Evolutionary conservation across 2,797 vertebrate genomes (phyloP), one percentile per base, ranked within the genome.

Genomic region (Hypotaenidia philippensis): DNA sequence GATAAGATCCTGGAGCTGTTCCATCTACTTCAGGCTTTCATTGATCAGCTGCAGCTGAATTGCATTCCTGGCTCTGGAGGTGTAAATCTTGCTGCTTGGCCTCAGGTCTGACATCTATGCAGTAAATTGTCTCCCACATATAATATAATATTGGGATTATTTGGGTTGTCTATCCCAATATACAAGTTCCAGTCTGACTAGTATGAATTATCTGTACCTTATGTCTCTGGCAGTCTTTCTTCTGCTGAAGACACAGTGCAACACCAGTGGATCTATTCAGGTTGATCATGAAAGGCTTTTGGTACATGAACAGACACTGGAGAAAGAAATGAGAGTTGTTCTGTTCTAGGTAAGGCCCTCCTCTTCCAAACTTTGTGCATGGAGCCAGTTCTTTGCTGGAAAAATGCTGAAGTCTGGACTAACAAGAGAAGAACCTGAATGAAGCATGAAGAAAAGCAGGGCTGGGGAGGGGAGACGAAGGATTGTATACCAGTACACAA

Each of bases 41-140:
- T 21, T 40, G 90, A 83, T 65, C 87, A 93, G 65, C 36, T 75
- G 44, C 32, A 87, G 61, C 29, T 83, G 50, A 91, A 45, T 56
- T 70, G 59, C 3, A 1, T 19, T 76, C 26, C 83, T 94, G 85
- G 66, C 65, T 83, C 82, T 50, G 56, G 44, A 78, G 60, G 52
- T 79, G 36, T 76, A 87, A 83, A 87, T 83, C 50, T 83, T 0
- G 0, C 57, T 75, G 49, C 65, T 61, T 86, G 65, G 59, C 50
- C 65, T 83, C 63, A 38, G 36, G 53, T 57, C 76, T 89, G 69
- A 64, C 61, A 83, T 6, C 34, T 56, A 29, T 22, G 69, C 26
- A 86, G 59, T n/a, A 87, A 88, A 63, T 76, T 69, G 29, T 78
- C 77, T 94, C 47, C 47, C 27, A 45, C 0, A 1, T 21, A 64